These are phyloP conservation scores for Odontophorus gujanensis DNA, from an alignment of 2,113 vertebrate genomes.

Conservation along the genomic window DNA sequence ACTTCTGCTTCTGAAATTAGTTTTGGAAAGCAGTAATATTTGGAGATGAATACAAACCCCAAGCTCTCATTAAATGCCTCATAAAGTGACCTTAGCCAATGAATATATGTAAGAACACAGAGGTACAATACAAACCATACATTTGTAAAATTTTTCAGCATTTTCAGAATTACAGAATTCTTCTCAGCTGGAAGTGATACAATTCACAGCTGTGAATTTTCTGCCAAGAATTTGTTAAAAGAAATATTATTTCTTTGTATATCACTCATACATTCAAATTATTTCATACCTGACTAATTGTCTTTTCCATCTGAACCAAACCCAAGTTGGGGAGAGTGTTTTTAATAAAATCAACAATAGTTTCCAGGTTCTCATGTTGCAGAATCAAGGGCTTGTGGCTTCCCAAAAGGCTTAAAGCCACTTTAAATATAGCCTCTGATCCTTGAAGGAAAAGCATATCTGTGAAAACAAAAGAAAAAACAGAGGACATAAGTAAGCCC, in stretches of 20 bases:
- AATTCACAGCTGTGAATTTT: not conserved
- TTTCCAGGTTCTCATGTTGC: slow-evolving; percentile 93
- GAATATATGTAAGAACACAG: not conserved
- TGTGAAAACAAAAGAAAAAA: slow-evolving; percentile 68
- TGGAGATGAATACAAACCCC: not conserved
- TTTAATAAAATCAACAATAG: slow-evolving; percentile 96
- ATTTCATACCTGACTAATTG: slow-evolving; percentile 90
- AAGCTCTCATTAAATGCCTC: not conserved
- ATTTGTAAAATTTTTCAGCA: not conserved
- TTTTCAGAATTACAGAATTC: not conserved
- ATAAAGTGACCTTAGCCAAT: not conserved
- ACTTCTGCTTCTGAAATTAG: not conserved
- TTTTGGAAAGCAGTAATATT: not conserved
- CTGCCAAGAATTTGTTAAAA: not conserved
- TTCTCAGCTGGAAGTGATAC: not conserved
- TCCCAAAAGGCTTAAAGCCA: slow-evolving; percentile 91
- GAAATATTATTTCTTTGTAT: not conserved
- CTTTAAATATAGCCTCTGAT: slow-evolving; percentile 95
- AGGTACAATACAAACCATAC: not conserved
- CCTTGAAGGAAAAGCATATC: slow-evolving; percentile 96
- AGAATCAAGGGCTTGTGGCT: slow-evolving; percentile 95
- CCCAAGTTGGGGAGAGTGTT: slow-evolving; percentile 92
- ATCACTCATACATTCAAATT: not conserved
- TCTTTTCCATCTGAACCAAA: slow-evolving; percentile 97
- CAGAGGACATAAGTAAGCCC: not conserved